A percentile compares a stretch with the other conserved stretches of the same genome.
These are phyloP conservation scores for Oxyruncus cristatus DNA, from an alignment of 2,113 vertebrate species.

Conservation along the genomic window DNA sequence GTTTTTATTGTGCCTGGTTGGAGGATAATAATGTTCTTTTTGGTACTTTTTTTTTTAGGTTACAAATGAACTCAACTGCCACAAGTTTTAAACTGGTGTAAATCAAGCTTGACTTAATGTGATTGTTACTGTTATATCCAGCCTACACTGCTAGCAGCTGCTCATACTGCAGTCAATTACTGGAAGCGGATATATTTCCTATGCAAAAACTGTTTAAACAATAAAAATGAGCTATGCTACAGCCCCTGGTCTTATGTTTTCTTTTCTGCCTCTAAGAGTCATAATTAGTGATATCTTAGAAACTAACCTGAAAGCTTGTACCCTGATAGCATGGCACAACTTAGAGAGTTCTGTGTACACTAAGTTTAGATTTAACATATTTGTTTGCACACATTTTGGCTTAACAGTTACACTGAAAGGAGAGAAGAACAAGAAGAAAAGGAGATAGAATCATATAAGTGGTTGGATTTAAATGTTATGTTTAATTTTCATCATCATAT, in stretches of 20 bases:
- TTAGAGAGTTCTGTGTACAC: not conserved
- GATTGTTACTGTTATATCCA: conserved; percentile 99
- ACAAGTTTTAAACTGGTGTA: conserved; percentile 99
- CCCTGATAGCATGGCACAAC: not conserved
- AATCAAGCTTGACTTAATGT: conserved; percentile 99
- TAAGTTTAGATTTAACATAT: not conserved
- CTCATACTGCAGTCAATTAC: conserved; percentile 99
- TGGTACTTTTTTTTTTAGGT: conserved; percentile 80
- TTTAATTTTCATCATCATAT: not conserved
- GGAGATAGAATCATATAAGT: not conserved
- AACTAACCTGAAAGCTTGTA: not conserved
- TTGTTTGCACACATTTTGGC: not conserved
- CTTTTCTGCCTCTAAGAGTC: not conserved
- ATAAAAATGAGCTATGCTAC: conserved; percentile 99
- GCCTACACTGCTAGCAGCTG: conserved; percentile 99
- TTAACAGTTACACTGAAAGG: not conserved
- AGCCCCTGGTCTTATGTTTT: conserved; percentile 73
- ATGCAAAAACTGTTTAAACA: conserved; percentile 99
- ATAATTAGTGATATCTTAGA: not conserved
- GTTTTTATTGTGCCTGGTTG: conserved; percentile 77
- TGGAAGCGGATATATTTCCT: conserved; percentile 99
- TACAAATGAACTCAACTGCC: conserved; percentile 93
- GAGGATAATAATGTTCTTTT: conserved; percentile 78
- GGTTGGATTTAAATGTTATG: not conserved
- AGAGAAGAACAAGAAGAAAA: not conserved